phyloP scores from a whole-genome alignment of 2,113 vertebrate genomes.

The Esox niger region DNA sequence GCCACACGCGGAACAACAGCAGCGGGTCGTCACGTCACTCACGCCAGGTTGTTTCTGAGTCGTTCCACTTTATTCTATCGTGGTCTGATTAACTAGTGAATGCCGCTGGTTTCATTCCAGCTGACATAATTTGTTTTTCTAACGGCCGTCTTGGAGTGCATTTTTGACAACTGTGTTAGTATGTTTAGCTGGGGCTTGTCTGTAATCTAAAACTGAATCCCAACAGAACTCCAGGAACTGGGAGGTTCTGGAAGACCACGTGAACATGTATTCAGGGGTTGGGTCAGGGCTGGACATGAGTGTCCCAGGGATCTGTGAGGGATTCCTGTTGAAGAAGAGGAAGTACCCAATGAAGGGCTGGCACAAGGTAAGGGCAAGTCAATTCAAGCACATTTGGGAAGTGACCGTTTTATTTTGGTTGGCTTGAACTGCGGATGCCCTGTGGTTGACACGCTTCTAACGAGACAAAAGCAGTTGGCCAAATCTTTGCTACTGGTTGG shows the following conservation, averaged over 20 bases:
- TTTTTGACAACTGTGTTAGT: no score
- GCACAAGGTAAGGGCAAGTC: constrained; percentile 84
- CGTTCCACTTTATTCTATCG: constrained; percentile 20
- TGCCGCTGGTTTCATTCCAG: neutral
- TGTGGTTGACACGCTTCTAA: no score
- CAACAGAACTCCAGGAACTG: constrained; percentile 79
- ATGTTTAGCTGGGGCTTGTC: no score
- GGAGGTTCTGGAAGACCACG: constrained; percentile 83
- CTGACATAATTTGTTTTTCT: no score
- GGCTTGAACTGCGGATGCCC: neutral
- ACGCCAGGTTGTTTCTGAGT: constrained; percentile 57
- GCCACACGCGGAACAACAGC: constrained; percentile 78
- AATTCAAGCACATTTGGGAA: neutral
- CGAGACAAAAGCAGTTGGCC: no score
- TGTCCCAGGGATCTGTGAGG: constrained; percentile 80
- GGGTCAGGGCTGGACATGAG: constrained; percentile 57
- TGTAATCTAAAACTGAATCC: neutral
- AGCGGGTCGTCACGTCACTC: constrained; percentile 72
- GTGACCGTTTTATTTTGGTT: neutral
- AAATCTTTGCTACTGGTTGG: neutral
- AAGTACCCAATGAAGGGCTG: constrained; percentile 95
- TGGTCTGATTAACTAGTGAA: neutral
- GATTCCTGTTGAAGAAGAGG: constrained; percentile 89
- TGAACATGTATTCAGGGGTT: constrained; percentile 5
- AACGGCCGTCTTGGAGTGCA: no score